A percentile compares a stretch with the other conserved stretches of the same genome.
Conservation (phyloP, 2,888 invertebrate species). For the Ceriagrion tenellum region DNA sequence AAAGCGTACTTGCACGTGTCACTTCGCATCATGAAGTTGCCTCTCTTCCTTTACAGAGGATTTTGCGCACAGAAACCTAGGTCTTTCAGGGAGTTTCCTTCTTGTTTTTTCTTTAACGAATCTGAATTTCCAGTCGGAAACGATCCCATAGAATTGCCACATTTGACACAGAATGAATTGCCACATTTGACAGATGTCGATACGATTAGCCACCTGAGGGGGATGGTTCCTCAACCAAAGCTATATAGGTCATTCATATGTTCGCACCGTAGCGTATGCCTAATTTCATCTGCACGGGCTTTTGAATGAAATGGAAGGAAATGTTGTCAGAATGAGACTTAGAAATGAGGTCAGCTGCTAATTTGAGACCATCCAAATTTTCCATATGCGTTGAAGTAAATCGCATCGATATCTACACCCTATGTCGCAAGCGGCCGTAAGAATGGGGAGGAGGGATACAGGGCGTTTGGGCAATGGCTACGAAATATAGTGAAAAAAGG, state of each 20-base stretch:
- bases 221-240: neutral
- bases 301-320: too few relatives aligned
- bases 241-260: neutral
- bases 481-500: too few relatives aligned
- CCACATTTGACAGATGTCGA: neutral
- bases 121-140: neutral
- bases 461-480: too few relatives aligned
- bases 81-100: neutral
- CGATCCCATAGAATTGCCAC: neutral
- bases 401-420: too few relatives aligned
- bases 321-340: too few relatives aligned
- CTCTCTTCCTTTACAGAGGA: neutral
- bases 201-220: neutral
- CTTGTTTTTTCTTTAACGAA: neutral
- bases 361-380: too few relatives aligned
- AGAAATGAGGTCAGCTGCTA: too few relatives aligned
- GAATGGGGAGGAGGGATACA: too few relatives aligned
- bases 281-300: too few relatives aligned
- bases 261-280: too few relatives aligned
- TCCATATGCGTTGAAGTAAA: too few relatives aligned
- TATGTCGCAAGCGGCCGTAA: too few relatives aligned
- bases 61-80: neutral
- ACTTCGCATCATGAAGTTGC: neutral
- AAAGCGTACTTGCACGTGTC: neutral
- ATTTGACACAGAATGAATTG: neutral